These are phyloP conservation scores for Saiga tatarica DNA, from an alignment of 2,113 vertebrate genomes.

Conservation along the genomic window DNA sequence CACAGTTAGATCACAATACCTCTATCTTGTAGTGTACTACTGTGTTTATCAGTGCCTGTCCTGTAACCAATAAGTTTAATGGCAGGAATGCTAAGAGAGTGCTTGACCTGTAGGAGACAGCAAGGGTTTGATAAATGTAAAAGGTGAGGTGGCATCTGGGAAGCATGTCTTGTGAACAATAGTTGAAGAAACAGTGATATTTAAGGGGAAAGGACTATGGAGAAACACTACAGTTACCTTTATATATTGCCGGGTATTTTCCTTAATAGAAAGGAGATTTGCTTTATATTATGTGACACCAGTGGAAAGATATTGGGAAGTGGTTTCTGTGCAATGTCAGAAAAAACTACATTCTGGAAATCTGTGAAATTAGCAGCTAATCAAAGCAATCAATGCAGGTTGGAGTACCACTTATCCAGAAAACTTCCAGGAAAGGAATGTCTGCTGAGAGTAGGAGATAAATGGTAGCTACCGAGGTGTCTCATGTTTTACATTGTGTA, in stretches of 20 bases:
- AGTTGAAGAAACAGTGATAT: not conserved
- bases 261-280: not conserved
- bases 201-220: not conserved
- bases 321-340: not conserved
- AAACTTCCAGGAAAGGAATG: not conserved
- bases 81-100: not conserved
- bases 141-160: not conserved
- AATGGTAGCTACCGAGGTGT: not conserved
- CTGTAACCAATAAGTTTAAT: not conserved
- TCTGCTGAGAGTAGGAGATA: not conserved
- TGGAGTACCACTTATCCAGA: not conserved
- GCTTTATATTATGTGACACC: not conserved
- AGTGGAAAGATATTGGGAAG: not conserved
- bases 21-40: not conserved
- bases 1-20: not conserved
- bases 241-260: not conserved
- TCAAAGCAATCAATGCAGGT: not conserved
- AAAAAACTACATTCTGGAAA: not conserved
- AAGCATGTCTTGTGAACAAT: not conserved
- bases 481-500: not conserved
- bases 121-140: not conserved
- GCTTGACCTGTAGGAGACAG: not conserved
- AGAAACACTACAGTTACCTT: not conserved
- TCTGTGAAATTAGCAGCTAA: not conserved
- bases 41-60: not conserved